Evolutionary conservation across 2,888 invertebrate genomes (phyloP), one percentile per base, ranked within the genome.

Genomic region (Andrena praecox): DNA sequence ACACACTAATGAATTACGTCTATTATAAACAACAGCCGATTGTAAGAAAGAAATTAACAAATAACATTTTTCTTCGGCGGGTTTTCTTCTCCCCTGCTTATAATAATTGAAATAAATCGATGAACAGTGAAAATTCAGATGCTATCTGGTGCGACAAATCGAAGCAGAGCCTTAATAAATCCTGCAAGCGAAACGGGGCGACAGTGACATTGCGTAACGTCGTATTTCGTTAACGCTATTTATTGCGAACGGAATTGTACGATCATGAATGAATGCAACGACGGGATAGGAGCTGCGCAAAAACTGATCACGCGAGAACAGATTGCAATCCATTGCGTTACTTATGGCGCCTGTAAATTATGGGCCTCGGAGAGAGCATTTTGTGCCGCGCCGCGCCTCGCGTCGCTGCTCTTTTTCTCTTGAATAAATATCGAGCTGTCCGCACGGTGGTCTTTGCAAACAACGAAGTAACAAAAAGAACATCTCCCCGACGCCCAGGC

Each of bases 291-390:
- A 56, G 71, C 54, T 35, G 66, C 62, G 60, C 66, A 74, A 78
- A 74, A 74, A 68, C 48, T 48, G 62, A 62, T 79, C 78, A 64
- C 72, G 78, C 69, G 69, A 72, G 68, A 75, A 68, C 75, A 59
- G 75, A 75, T 75, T 79, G 63, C 74, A 63, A 75, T 24, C 54
- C 48, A 27, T 76, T 76, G 68, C 79, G 69, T 70, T 79, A 64
- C 69, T 79, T 59, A 50, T 70, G 79, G 69, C 76, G 79, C 60
- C 79, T 42, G 69, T 79, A 79, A 76, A 79, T 79, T 70, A 76
- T 76, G 50, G 76, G 48, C 33, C 69, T 62, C 52, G 27, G 27
- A 67, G 12, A 35, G 59, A 48, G 52, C 24, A 66, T 72, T 78
- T 62, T 62, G 16, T 52, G 6, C 16, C 60, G 1, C 27, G 56